Conservation (phyloP, 1,140 invertebrate species). For the Vollenhovia emeryi region DNA sequence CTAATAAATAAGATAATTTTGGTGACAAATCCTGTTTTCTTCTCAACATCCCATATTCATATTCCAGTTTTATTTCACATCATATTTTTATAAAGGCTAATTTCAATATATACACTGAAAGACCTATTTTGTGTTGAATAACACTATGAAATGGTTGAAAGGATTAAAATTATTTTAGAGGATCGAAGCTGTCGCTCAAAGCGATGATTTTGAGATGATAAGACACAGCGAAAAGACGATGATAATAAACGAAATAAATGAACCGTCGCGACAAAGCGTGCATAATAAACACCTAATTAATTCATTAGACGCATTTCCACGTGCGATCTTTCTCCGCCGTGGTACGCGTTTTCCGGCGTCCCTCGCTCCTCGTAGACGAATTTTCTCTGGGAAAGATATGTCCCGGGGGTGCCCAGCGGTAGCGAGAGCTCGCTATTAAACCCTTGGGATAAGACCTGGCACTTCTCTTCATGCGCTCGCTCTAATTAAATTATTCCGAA, state of each 20-base stretch:
- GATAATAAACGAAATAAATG: neutral
- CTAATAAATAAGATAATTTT: neutral
- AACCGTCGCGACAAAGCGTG: neutral
- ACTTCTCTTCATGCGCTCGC: slow-evolving; percentile 72
- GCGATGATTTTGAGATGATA: neutral
- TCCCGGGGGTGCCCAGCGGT: slow-evolving; percentile 65
- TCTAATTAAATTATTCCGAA: slow-evolving; percentile 81
- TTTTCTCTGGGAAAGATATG: slow-evolving; percentile 50
- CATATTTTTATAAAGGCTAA: no score
- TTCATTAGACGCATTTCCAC: slow-evolving; percentile 48
- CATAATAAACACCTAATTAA: slow-evolving; percentile 65
- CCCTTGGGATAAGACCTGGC: slow-evolving; percentile 78
- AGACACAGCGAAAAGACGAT: neutral
- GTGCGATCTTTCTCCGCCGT: slow-evolving; percentile 8
- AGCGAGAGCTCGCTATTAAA: slow-evolving; percentile 74
- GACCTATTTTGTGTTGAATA: no score
- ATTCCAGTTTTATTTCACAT: no score
- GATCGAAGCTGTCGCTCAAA: neutral
- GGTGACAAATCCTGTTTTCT: no score
- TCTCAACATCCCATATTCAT: no score
- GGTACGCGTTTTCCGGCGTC: slow-evolving; percentile 27
- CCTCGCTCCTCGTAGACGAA: slow-evolving; percentile 6
- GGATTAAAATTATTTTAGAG: no score
- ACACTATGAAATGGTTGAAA: neutral
- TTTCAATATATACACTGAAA: no score